These are phyloP conservation scores for Yponomeuta malinellus DNA, from an alignment of 2,888 invertebrate species.

Conservation along the genomic window DNA sequence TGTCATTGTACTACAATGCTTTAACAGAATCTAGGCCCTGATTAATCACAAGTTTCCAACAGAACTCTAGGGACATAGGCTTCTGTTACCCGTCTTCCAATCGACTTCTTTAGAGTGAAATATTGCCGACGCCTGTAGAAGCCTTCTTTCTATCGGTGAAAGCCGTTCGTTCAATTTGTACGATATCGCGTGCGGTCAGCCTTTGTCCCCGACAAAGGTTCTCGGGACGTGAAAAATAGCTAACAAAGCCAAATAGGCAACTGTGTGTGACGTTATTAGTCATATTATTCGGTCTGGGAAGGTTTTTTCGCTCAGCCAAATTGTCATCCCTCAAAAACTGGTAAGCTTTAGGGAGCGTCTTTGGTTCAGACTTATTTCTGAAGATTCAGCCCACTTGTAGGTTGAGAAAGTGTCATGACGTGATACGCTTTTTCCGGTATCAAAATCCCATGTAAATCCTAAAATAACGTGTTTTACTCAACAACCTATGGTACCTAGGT, in stretches of 20 bases:
- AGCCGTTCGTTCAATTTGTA: constrained; percentile 66
- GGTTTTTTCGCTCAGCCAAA: not conserved
- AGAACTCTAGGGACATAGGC: constrained; percentile 23
- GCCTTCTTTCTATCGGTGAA: constrained; percentile 49
- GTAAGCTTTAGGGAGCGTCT: too few relatives aligned
- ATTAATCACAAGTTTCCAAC: constrained; percentile 13
- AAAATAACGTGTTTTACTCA: too few relatives aligned
- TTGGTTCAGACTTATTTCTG: too few relatives aligned
- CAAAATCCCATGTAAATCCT: too few relatives aligned
- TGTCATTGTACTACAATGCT: too few relatives aligned
- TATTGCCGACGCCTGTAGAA: constrained; percentile 54
- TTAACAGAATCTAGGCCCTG: too few relatives aligned
- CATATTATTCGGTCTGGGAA: not conserved
- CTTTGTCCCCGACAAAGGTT: constrained; percentile 58
- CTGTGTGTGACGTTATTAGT: not conserved
- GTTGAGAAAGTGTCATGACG: too few relatives aligned
- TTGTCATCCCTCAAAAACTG: not conserved
- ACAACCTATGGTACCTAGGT: too few relatives aligned
- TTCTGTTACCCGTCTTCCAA: constrained; percentile 30
- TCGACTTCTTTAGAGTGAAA: constrained; percentile 43
- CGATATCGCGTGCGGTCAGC: constrained; percentile 52
- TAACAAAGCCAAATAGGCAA: constrained; percentile 19
- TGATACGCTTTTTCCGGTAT: too few relatives aligned
- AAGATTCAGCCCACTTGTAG: too few relatives aligned
- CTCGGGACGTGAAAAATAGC: constrained; percentile 48